phyloP scores from a whole-genome alignment of 2,113 vertebrate species.

The Microcebus tavaratra region DNA sequence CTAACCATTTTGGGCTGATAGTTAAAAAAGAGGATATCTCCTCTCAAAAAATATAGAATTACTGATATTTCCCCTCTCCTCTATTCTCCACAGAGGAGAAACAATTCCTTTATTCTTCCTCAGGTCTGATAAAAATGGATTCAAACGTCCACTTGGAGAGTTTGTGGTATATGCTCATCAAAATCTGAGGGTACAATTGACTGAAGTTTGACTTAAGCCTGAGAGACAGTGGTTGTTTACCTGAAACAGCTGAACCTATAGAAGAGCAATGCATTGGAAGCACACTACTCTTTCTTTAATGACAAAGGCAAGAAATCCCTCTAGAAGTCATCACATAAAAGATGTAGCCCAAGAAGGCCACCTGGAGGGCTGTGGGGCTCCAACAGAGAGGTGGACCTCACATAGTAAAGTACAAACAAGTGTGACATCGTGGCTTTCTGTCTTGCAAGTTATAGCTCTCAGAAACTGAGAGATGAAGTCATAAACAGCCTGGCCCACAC shows the following conservation, averaged over 20 bases:
- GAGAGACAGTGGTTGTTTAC: not conserved
- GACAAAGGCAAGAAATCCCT: not conserved
- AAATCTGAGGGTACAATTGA: not conserved
- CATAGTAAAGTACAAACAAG: not conserved
- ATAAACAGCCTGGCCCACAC: not conserved
- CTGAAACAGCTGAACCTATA: not conserved
- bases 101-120: not conserved
- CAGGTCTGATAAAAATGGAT: not conserved
- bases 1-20: not conserved
- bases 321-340: not conserved
- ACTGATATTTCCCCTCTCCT: not conserved
- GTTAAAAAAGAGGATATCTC: not conserved
- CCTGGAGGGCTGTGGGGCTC: rapidly evolving
- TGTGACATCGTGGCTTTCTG: not conserved
- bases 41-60: not conserved
- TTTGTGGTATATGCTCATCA: not conserved
- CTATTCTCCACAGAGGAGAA: not conserved
- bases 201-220: not conserved
- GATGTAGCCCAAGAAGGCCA: not conserved
- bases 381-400: not conserved
- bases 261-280: not conserved
- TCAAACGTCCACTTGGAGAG: not conserved
- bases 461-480: not conserved
- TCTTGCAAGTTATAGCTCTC: not conserved
- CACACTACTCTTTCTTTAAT: not conserved